phyloP scores from a whole-genome alignment of 2,888 invertebrate genomes.

The Suillia variegata region DNA sequence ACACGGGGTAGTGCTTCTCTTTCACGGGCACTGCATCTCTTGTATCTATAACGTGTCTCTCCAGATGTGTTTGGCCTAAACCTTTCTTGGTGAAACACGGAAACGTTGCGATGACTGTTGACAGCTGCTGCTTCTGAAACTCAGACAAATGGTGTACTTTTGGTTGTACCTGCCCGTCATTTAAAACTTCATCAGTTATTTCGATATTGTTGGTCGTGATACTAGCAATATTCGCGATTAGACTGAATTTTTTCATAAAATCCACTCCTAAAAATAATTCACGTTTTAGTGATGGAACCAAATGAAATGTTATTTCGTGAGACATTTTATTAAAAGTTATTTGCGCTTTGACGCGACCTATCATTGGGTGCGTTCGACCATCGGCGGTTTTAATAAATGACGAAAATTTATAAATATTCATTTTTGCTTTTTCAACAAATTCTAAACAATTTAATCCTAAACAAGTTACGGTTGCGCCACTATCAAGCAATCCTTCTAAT shows the following conservation, averaged over 20 bases:
- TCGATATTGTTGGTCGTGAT: neutral
- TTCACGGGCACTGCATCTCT: neutral
- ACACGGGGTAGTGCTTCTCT: neutral
- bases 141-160: neutral
- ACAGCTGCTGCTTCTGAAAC: neutral
- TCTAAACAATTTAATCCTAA: conserved; percentile 12
- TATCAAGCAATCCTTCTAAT: neutral
- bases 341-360: conserved; percentile 6
- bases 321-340: conserved; percentile 11
- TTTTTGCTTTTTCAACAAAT: no score
- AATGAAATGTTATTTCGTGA: conserved; percentile 6
- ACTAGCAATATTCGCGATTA: neutral
- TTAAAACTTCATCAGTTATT: neutral
- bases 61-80: neutral
- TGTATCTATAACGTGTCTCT: neutral
- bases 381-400: no score
- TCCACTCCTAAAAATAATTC: no score
- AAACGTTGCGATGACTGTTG: neutral
- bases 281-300: no score
- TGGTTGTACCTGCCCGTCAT: conserved; percentile 1
- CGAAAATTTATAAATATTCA: no score
- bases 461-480: no score
- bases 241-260: no score
- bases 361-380: conserved; percentile 9
- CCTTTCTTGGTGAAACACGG: neutral